Base-by-base conservation (phyloP, 2,888 invertebrate species). In the Hofmannophila pseudospretella region DNA sequence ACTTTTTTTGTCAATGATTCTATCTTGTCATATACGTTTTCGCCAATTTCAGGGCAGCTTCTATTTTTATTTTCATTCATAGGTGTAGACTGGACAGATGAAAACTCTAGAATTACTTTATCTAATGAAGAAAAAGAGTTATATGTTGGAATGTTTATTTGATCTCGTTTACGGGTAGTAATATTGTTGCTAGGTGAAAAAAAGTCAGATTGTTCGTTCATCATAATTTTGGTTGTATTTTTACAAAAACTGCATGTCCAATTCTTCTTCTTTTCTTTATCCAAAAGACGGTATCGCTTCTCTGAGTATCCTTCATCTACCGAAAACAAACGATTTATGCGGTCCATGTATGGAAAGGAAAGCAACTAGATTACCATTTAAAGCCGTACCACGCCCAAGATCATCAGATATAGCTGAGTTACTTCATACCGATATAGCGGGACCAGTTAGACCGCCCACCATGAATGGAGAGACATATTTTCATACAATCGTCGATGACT, bases 361-460 rank as follows among this genome's bases (percentile, higher is more conserved):
- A 16, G 7, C 13, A n/a, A 35, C 39, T n/a, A 33, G 43, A 29
- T 11, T 29, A 7, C 38, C 38, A 26, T 42, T 47, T 30, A 16
- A 32, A 14, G n/a, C 23, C n/a, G 28, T 29, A 2, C 9, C 13
- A n/a, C 19, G 19, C 7, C 23, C 32, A 26, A 7, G 26, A 29
- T 33, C 39, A 16, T n/a, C n/a, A n/a, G n/a, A 8, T 13, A 32
- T 47, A n/a, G 47, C 37, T 4, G 48, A 46, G 1, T 19, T 51
- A 10, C 14, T 48, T 11, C 45, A 51, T 11, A 26, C 43, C 8
- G 45, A 51, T 32, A 31, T 53, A 10, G 33, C 42, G 3, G 52
- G 50, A n/a, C 52, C 52, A 20, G 27, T 36, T 1, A 43, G 14
- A 34, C 29, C 31, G 19, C 9, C 32, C 12, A 42, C 32, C 22